Conservation (phyloP, 2,113 vertebrate species). For the Spermophilus dauricus region DNA sequence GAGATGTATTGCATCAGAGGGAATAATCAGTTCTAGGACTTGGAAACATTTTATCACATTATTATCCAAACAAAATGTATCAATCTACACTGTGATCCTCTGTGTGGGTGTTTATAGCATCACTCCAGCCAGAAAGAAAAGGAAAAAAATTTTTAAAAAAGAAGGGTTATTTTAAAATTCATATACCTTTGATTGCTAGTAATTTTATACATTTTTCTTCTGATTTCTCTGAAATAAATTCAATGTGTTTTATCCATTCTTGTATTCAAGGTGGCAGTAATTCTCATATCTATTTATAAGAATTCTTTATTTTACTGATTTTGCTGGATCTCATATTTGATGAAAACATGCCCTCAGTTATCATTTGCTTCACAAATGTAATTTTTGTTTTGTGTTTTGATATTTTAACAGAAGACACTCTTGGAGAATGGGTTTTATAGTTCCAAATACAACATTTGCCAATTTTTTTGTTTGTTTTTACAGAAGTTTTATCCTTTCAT, state of each 20-base stretch:
- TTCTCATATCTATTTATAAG: background rate
- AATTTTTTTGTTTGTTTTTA: background rate
- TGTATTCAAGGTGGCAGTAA: background rate
- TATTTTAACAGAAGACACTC: constrained; percentile 13
- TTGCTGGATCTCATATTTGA: background rate
- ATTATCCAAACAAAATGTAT: background rate
- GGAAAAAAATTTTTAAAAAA: too few relatives aligned
- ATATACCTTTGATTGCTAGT: background rate
- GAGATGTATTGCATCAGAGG: background rate
- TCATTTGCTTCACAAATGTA: constrained; percentile 14
- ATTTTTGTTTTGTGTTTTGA: background rate
- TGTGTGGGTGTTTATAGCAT: background rate
- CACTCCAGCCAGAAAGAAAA: background rate
- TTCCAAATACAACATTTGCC: background rate
- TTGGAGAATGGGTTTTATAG: background rate
- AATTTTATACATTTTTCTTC: background rate
- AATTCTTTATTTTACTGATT: background rate
- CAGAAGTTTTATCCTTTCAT: constrained; percentile 1
- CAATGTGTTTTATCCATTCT: background rate
- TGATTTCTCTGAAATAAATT: background rate
- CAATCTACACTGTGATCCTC: background rate
- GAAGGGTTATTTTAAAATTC: background rate
- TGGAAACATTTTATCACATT: background rate
- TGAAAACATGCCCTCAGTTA: constrained; percentile 11
- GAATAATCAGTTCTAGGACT: background rate